Evolutionary conservation across 2,888 invertebrate species (phyloP).

Genomic region (Diachrysia chrysitis): DNA sequence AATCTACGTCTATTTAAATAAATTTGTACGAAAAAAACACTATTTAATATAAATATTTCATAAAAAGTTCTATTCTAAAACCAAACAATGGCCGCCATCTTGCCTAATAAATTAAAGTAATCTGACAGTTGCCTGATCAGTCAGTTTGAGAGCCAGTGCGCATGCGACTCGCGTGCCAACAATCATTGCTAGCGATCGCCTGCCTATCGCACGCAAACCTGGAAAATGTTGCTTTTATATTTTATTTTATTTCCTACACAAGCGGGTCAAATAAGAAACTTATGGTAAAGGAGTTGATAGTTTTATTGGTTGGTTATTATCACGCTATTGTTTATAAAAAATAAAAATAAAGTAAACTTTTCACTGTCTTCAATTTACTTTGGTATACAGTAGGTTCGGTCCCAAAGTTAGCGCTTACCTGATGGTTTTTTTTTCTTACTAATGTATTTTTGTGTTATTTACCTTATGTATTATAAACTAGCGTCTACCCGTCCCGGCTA

Average conservation of each 20-base stretch:
- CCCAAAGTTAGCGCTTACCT: no score
- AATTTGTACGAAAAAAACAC: no score
- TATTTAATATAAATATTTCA: no score
- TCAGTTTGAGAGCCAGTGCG: constrained; percentile 53
- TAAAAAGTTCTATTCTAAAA: no score
- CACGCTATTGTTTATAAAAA: neutral
- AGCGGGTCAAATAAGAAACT: constrained; percentile 44
- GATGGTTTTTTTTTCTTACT: neutral
- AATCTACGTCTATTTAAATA: no score
- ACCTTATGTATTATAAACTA: no score
- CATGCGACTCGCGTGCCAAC: constrained; percentile 71
- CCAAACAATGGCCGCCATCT: constrained; percentile 38
- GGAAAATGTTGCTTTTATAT: constrained; percentile 49
- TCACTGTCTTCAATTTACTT: neutral
- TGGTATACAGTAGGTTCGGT: no score
- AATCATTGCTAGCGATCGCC: constrained; percentile 57
- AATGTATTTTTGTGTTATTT: neutral
- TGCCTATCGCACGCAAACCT: constrained; percentile 67
- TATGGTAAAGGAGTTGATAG: constrained; percentile 12
- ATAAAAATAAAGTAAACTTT: neutral
- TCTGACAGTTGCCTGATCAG: constrained; percentile 55
- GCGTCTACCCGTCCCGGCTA: no score
- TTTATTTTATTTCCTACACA: constrained; percentile 56
- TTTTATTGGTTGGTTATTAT: neutral
- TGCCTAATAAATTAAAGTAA: constrained; percentile 52